Conservation (phyloP, 1,140 invertebrate genomes). For the Maniola jurtina region DNA sequence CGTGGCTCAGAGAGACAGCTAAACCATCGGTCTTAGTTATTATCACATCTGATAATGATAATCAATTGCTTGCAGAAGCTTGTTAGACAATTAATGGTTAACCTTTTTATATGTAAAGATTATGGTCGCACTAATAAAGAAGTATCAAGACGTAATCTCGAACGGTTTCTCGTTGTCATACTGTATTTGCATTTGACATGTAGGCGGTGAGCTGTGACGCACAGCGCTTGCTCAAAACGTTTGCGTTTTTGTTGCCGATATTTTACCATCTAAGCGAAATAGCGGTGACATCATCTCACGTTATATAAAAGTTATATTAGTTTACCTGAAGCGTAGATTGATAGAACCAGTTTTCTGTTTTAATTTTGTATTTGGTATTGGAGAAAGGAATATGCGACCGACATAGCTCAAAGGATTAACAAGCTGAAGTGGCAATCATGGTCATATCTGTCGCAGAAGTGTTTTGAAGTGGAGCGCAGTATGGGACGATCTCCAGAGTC, state of each 20-base stretch:
- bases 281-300: constrained; percentile 56
- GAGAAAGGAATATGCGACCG: no score
- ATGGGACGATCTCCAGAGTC: no score
- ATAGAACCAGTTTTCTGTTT: constrained; percentile 5
- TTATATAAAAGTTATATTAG: constrained; percentile 38
- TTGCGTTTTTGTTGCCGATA: constrained; percentile 41
- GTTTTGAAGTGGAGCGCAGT: no score
- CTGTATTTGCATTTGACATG: constrained; percentile 42
- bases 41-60: no score
- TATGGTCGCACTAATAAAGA: constrained; percentile 41
- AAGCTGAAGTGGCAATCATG: no score
- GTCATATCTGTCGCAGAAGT: no score
- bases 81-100: no score
- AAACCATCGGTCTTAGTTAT: no score
- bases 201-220: constrained; percentile 53
- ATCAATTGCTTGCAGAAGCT: no score
- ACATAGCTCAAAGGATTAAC: no score
- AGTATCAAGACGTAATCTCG: constrained; percentile 3
- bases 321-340: constrained; percentile 35
- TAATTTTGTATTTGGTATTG: no score
- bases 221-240: constrained; percentile 33
- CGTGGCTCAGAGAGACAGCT: no score
- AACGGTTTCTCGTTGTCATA: constrained; percentile 39
- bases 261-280: constrained; percentile 54
- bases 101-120: constrained; percentile 37